Base-by-base conservation (phyloP, 2,113 vertebrate genomes). In the Podiceps cristatus region DNA sequence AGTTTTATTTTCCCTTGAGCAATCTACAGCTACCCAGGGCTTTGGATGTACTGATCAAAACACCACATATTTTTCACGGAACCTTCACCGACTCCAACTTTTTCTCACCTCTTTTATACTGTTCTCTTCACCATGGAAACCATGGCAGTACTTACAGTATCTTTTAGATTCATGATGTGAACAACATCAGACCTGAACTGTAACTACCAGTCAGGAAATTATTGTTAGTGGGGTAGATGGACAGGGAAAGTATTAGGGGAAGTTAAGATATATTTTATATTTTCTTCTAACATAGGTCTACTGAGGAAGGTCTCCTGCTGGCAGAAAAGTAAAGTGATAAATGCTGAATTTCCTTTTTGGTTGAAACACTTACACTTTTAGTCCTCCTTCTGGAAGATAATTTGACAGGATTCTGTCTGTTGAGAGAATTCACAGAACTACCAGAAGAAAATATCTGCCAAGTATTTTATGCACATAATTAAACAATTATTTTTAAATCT, bases 101-200 rank as follows among this genome's bases (percentile, higher is more conserved):
- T 35, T 90, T 79, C 31, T 90, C 86, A 73, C 69, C 66, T 74
- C 60, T 74, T 74, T 37, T 68, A 63, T 31, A 42, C 24, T 45
- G 14, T 53, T 40, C 40, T 72, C 58, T 47, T 94, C 85, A 86
- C 92, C 60, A 84, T 83, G 90, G 77, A 84, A 92, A 94, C 81
- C 67, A 75, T 27, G 62, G 72, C 50, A 92, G 28, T 22, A 29
- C 42, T 71, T 45, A 40, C 13, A 69, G 60, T 13, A 64, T 68
- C 58, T 64, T 76, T 91, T 25, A 79, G 50, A 86, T 66, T 59
- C 19, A 4, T 31, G 27, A n/a, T 50, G 28, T 58, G 45, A 94
- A 60, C 31, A 47, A 19, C 47, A 50, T 37, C 53, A 67, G 62
- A 78, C 22, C 56, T 66, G 28, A 83, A 60, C 62, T 75, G 78